These are phyloP conservation scores for Ivindomyrus marchei DNA, from an alignment of 2,113 vertebrate genomes.

Conservation along the genomic window DNA sequence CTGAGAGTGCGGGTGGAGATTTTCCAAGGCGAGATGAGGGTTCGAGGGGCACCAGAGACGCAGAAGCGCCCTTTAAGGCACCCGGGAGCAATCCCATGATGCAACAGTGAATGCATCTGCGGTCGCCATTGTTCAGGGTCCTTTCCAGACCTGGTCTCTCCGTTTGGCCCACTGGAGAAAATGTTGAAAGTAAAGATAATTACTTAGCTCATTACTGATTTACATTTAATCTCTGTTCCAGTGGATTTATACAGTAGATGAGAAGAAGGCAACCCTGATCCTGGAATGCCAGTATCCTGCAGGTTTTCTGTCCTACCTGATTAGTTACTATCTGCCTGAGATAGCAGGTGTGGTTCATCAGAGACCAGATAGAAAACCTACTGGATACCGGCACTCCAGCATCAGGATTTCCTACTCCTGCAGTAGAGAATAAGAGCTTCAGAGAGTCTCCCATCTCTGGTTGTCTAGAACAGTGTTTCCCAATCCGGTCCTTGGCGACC, in stretches of 20 bases:
- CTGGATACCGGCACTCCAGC: not conserved
- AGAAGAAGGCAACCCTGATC: not conserved
- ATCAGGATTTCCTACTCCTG: not conserved
- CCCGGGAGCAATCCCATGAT: not conserved
- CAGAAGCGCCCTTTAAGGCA: not conserved
- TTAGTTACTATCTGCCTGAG: not conserved
- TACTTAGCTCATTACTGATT: not conserved
- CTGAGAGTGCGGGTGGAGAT: not conserved
- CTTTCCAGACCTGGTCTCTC: not conserved
- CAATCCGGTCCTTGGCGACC: not conserved
- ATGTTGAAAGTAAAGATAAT: not conserved
- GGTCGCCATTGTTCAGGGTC: not conserved
- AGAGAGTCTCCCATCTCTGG: not conserved
- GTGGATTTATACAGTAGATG: not conserved
- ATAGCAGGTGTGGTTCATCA: not conserved
- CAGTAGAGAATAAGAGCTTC: not conserved
- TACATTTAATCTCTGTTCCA: not conserved
- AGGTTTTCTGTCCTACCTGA: no score
- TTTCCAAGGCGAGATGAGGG: not conserved
- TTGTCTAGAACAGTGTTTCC: not conserved
- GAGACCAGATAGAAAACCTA: not conserved
- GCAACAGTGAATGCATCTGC: not conserved
- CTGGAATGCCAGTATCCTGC: no score
- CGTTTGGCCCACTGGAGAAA: not conserved
- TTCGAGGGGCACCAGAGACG: not conserved